Conservation (phyloP, 2,888 invertebrate species). For the Stramonita haemastoma region DNA sequence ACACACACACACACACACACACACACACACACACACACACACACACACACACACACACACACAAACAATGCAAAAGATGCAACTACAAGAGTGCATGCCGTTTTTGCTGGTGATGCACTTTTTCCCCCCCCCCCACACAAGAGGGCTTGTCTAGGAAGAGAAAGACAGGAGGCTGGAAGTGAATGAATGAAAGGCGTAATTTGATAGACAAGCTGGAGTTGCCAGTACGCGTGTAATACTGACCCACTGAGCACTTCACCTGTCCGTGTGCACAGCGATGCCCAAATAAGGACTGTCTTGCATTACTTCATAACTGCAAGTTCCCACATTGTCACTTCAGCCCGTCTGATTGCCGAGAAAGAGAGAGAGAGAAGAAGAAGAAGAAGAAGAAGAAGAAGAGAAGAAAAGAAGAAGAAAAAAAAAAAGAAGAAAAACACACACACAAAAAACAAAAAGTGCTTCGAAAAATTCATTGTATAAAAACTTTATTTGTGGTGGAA, state of each 20-base stretch:
- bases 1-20: too few relatives aligned
- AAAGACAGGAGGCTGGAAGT: not conserved
- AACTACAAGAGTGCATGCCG: too few relatives aligned
- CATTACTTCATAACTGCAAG: not conserved
- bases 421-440: not conserved
- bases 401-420: not conserved
- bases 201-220: not conserved
- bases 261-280: not conserved
- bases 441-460: not conserved
- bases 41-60: too few relatives aligned
- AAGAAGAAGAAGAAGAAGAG: not conserved
- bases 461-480: not conserved
- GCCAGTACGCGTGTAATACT: not conserved
- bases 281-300: slow-evolving; percentile 16
- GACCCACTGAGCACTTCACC: not conserved
- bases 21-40: too few relatives aligned
- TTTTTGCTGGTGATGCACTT: too few relatives aligned
- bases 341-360: not conserved
- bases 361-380: not conserved
- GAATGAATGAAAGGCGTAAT: not conserved
- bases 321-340: not conserved
- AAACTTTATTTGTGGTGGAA: not conserved
- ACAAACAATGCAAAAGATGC: not conserved
- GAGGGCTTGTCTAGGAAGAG: too few relatives aligned
- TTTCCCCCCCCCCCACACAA: too few relatives aligned